Evolutionary conservation across 2,113 vertebrate species (phyloP).

Genomic region (Anarrhichthys ocellatus): DNA sequence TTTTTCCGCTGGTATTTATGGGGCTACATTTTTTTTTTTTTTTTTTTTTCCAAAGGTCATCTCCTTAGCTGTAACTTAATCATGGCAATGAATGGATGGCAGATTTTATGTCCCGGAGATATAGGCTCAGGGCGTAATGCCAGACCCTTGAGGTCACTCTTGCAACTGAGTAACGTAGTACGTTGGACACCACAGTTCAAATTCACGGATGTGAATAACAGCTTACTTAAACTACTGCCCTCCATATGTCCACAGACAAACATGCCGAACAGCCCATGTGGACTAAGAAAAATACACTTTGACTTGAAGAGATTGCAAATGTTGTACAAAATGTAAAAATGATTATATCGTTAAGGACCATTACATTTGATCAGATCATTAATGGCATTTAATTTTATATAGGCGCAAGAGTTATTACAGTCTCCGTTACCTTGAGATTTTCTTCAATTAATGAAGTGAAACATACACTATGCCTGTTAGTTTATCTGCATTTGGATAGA

Average conservation of each 20-base stretch:
- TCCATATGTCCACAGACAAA: background rate
- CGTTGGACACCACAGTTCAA: constrained; percentile 4
- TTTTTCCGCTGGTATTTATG: constrained; percentile 53
- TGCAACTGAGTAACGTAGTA: constrained; percentile 22
- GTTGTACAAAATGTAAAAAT: background rate
- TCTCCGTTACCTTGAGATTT: background rate
- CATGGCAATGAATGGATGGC: constrained; percentile 54
- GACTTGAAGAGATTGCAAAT: background rate
- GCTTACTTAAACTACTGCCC: background rate
- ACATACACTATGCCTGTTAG: background rate
- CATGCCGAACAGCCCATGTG: background rate
- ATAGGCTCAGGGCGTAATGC: background rate
- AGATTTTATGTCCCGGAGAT: constrained; percentile 48
- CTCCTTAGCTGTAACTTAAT: constrained; percentile 65
- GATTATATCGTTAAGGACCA: background rate
- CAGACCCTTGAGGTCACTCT: constrained; percentile 22
- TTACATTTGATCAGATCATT: background rate
- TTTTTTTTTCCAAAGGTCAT: constrained; percentile 41
- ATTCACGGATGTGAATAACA: constrained; percentile 10
- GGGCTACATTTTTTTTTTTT: constrained; percentile 31
- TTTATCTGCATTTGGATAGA: constrained; percentile 3
- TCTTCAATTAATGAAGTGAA: constrained; percentile 19
- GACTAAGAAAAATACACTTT: background rate
- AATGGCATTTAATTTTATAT: background rate
- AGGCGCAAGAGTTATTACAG: background rate